A percentile compares a stretch with the other conserved stretches of the same genome.
phyloP scores from a whole-genome alignment of 2,797 vertebrate species.

The Argyrosomus regius region DNA sequence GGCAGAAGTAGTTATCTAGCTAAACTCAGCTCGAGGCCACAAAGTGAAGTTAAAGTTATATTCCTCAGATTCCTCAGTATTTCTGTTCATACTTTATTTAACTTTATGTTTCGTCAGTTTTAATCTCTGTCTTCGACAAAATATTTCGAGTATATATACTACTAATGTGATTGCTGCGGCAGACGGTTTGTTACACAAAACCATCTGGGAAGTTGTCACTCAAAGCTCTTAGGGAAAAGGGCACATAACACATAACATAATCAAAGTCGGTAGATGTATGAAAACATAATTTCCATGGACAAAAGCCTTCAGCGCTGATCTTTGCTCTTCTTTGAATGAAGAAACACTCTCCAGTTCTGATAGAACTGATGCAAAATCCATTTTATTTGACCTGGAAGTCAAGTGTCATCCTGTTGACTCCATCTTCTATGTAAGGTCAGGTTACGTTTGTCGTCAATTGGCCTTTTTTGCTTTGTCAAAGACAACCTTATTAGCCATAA shows the following conservation, averaged over 20 bases:
- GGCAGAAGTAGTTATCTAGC: constrained; percentile 35
- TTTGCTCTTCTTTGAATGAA: too few species aligned
- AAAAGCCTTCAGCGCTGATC: too few species aligned
- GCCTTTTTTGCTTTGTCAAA: background rate
- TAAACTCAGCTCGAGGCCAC: constrained; percentile 25
- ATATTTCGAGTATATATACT: background rate
- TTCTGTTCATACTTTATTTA: background rate
- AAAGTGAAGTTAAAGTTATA: constrained; percentile 32
- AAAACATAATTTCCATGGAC: too few species aligned
- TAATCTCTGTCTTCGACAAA: background rate
- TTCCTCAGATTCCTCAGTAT: background rate
- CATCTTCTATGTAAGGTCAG: background rate
- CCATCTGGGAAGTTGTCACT: too few species aligned
- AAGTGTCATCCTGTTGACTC: background rate
- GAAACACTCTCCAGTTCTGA: too few species aligned
- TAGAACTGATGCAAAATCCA: background rate
- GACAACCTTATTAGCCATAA: background rate
- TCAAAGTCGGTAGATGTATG: too few species aligned
- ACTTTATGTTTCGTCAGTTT: background rate
- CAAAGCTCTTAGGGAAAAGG: too few species aligned
- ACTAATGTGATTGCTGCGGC: background rate
- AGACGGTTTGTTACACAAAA: too few species aligned
- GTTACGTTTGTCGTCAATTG: background rate
- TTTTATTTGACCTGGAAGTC: background rate
- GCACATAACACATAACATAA: too few species aligned